Conservation (phyloP, 92 coral and sea anemone genomes). For the Porites lobata region DNA sequence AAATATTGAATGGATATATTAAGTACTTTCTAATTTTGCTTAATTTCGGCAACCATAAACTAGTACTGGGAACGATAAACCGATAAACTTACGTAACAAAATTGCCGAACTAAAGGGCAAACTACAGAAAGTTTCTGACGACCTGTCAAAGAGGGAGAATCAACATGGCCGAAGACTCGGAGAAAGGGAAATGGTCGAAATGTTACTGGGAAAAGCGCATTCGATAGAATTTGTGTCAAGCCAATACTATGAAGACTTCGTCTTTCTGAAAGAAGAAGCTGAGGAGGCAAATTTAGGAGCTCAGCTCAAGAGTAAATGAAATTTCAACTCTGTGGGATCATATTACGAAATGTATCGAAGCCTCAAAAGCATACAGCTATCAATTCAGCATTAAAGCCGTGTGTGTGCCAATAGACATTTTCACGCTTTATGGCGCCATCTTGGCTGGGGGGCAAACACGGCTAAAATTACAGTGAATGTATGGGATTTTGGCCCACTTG, state of each 20-base stretch:
- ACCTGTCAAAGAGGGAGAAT: constrained; percentile 16
- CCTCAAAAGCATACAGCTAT: constrained; percentile 22
- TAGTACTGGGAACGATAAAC: constrained; percentile 16
- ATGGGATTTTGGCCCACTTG: too few species aligned
- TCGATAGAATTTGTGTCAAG: constrained; percentile 33
- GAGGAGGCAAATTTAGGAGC: neutral
- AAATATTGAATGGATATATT: too few species aligned
- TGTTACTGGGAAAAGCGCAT: constrained; percentile 37
- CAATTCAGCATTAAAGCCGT: constrained; percentile 26
- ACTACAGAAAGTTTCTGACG: neutral
- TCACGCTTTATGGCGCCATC: too few species aligned
- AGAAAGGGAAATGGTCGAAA: neutral
- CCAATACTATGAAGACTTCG: neutral
- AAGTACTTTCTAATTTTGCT: too few species aligned
- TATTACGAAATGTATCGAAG: constrained; percentile 36
- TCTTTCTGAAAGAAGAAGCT: constrained; percentile 2
- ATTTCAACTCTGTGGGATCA: constrained; percentile 1
- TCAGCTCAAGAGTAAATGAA: constrained; percentile 1
- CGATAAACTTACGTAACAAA: constrained; percentile 9
- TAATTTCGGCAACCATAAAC: too few species aligned
- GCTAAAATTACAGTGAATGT: too few species aligned
- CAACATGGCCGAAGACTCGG: constrained; percentile 22
- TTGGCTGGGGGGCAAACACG: too few species aligned
- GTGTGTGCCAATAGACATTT: constrained; percentile 7
- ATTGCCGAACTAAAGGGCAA: constrained; percentile 18